Evolutionary conservation across 2,888 invertebrate species (phyloP), one percentile per base, ranked within the genome.

Genomic region (Caenorhabditis auriculariae): DNA sequence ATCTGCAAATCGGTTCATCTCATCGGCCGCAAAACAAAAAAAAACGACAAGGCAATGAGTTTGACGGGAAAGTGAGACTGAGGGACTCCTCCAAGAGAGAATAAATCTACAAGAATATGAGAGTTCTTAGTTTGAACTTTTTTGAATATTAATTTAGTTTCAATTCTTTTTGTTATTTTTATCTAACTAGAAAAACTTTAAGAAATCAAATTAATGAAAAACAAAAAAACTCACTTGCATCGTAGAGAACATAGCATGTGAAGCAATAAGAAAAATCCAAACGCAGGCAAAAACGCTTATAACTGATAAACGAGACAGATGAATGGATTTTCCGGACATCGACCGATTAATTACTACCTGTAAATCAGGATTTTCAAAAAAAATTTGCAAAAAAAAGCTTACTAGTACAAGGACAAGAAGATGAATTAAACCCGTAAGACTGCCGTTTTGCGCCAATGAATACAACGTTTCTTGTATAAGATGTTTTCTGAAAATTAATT

Each of bases 371-470:
- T 21, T 12, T 15, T 19, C 17, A 9, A 26, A 45, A 9, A 9
- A 15, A 47, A 7, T 23, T n/a, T 1, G 3, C 27, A 53, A 44
- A 17, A n/a, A 23, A 2, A 4, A 32, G 19, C 55, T 43, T 38
- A 75, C 75, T 53, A 78, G 47, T n/a, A 78, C 78, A 4, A 79
- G 64, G 12, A 79, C 73, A n/a, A 79, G 58, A 6, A 79, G 54
- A 57, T 76, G 76, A n/a, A 77, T 79, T 4, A 79, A 60, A 1
- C 79, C 79, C 19, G 72, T 72, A 4, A 77, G 62, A 27, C 70
- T 70, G 4, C 79, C 79, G 50, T 79, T 79, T 45, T 79, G 79
- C 1, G 79, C 76, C 17, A 79, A 56, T 5, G 79, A 80, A 47
- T 71, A 79, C 7, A 79, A 57, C 0, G 79, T 79, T 54, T 79